These are phyloP conservation scores for western clawed frog (Xenopus tropicalis) DNA, from an alignment of 2,113 vertebrate species.

Conservation along the genomic window UCB_Xtro_10.0 CM004443.2:76960001-76960500, in stretches of 20 bases:
- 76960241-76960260: slow-evolving; percentile 71
- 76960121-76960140: too few relatives aligned
- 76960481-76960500: slow-evolving; percentile 48
- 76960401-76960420: slow-evolving; percentile 98
- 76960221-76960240: too few relatives aligned
- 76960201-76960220: too few relatives aligned
- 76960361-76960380: slow-evolving; percentile 76
- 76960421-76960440: slow-evolving; percentile 70
- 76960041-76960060: too few relatives aligned
- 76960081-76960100: too few relatives aligned
- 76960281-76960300: slow-evolving; percentile 99
- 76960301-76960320: slow-evolving; percentile 99
- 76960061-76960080: too few relatives aligned
- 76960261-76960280: slow-evolving; percentile 99
- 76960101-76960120: too few relatives aligned
- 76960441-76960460: slow-evolving; percentile 92
- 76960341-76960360: slow-evolving; percentile 84
- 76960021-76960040: too few relatives aligned
- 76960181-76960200: too few relatives aligned
- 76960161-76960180: too few relatives aligned
- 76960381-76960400: slow-evolving; percentile 99
- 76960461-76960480: slow-evolving; percentile 71
- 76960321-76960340: slow-evolving; percentile 95
- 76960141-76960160: too few relatives aligned
- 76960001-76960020: too few relatives aligned